These are phyloP conservation scores for Idaea dimidiata DNA, from an alignment of 2,888 invertebrate species.

Conservation along the genomic window DNA sequence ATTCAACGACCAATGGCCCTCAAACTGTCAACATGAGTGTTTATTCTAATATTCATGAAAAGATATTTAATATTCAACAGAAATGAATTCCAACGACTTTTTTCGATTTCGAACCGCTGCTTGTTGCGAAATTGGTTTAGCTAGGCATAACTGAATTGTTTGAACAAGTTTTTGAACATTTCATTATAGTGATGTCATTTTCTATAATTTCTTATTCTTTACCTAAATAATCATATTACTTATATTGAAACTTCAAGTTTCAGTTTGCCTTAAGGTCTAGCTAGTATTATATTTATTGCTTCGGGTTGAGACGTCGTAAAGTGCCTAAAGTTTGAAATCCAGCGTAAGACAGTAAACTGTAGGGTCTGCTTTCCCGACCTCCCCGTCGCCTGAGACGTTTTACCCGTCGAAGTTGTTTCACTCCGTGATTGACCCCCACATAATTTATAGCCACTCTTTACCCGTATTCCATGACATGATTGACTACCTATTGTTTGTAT, in stretches of 20 bases:
- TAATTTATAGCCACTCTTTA: slow-evolving; percentile 54
- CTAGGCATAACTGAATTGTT: no score
- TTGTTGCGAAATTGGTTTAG: slow-evolving; percentile 4
- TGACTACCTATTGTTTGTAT: slow-evolving; percentile 50
- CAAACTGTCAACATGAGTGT: neutral
- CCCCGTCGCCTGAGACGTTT: slow-evolving; percentile 46
- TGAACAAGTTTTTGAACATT: no score
- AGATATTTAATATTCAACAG: neutral
- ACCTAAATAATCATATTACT: no score
- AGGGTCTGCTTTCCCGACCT: slow-evolving; percentile 40
- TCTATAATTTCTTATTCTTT: no score
- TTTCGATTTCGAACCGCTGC: no score
- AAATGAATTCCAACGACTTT: no score
- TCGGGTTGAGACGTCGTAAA: no score
- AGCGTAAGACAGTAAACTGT: slow-evolving; percentile 29
- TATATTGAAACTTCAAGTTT: no score
- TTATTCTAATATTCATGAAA: slow-evolving; percentile 4
- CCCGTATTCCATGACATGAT: slow-evolving; percentile 52
- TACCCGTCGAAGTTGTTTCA: slow-evolving; percentile 39
- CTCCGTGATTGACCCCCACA: slow-evolving; percentile 49
- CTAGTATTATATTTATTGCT: no score
- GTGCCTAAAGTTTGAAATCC: slow-evolving; percentile 42
- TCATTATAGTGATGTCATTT: no score
- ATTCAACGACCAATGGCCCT: slow-evolving; percentile 23
- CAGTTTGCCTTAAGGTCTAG: no score